phyloP scores from a whole-genome alignment of 2,113 vertebrate genomes.

The Trachemys scripta region DNA sequence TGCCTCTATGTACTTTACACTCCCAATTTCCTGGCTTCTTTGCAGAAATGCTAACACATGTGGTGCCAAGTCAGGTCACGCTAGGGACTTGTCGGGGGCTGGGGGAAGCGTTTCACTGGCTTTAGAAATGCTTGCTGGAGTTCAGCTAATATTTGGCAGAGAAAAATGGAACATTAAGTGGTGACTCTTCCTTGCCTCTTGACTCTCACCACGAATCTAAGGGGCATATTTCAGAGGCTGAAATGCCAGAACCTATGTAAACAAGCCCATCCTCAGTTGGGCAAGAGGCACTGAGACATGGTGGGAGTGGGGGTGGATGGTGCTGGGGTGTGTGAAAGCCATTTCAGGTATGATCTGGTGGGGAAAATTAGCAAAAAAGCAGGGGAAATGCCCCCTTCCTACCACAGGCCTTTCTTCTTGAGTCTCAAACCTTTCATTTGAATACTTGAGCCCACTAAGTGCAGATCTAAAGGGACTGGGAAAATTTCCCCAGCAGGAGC shows the following conservation, averaged over 20 bases:
- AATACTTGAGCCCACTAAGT: neutral
- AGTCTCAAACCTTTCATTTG: neutral
- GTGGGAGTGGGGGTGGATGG: neutral
- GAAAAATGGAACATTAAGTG: no score
- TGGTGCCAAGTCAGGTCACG: neutral
- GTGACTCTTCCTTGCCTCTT: neutral
- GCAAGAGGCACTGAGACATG: neutral
- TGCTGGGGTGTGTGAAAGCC: neutral
- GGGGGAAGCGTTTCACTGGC: neutral
- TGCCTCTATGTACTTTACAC: rapidly evolving
- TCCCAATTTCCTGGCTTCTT: rapidly evolving
- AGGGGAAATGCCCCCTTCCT: neutral
- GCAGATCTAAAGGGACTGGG: neutral
- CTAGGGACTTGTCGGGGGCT: no score
- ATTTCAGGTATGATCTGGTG: neutral
- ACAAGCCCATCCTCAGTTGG: neutral
- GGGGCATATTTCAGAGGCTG: neutral
- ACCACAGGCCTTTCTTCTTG: neutral
- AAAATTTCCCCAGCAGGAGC: neutral
- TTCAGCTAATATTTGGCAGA: neutral
- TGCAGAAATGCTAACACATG: neutral
- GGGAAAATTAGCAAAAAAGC: neutral
- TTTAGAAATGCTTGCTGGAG: neutral
- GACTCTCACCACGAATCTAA: neutral
- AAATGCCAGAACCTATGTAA: neutral